Evolutionary conservation across 2,113 vertebrate genomes (phyloP).

Genomic region (Actenoides hombroni): DNA sequence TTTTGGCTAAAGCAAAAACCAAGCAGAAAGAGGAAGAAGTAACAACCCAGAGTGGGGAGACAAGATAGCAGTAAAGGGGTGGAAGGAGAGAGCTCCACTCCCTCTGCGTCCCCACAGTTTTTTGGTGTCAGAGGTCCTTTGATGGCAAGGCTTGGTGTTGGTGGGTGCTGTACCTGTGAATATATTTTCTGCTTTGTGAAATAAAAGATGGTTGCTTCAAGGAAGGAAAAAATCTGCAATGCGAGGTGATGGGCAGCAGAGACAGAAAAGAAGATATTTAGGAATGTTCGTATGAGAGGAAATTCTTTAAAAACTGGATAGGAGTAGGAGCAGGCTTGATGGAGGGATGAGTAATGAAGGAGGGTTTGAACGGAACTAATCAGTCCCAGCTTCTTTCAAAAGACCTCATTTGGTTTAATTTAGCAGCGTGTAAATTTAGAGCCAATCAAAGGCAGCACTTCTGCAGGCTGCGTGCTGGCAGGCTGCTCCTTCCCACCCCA

Average conservation of each 20-base stretch:
- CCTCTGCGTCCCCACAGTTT: rapidly evolving
- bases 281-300: background rate
- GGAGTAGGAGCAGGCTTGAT: slow-evolving; percentile 59
- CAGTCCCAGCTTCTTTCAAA: slow-evolving; percentile 65
- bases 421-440: slow-evolving; percentile 66
- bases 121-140: background rate
- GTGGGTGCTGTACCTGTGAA: background rate
- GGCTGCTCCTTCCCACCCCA: background rate
- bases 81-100: background rate
- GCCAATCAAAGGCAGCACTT: slow-evolving; percentile 56
- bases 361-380: slow-evolving; percentile 69
- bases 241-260: background rate
- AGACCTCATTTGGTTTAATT: slow-evolving; percentile 66
- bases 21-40: background rate
- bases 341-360: slow-evolving; percentile 65
- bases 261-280: background rate
- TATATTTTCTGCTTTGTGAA: background rate
- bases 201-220: background rate
- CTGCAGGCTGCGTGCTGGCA: slow-evolving; percentile 38
- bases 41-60: background rate
- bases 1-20: background rate
- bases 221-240: background rate
- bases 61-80: background rate
- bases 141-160: background rate
- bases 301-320: slow-evolving; percentile 47